phyloP scores from a whole-genome alignment of 2,113 vertebrate genomes.

The Apaloderma vittatum region DNA sequence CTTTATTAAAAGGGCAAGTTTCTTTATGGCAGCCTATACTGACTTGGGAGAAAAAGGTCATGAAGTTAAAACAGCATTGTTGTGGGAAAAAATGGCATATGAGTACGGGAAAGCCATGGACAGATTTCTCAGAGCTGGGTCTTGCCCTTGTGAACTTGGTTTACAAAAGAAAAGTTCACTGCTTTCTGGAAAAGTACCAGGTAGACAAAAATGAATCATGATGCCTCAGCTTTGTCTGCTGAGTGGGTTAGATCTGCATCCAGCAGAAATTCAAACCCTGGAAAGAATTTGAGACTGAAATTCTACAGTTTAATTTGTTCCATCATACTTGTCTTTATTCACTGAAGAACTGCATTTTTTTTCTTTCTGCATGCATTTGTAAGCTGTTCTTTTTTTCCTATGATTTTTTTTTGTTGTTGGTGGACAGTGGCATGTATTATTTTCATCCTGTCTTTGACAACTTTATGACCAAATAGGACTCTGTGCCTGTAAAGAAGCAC shows the following conservation, averaged over 20 bases:
- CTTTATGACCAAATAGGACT: background rate
- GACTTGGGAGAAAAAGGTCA: background rate
- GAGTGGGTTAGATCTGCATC: background rate
- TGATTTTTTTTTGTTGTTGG: fast-evolving
- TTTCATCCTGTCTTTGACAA: background rate
- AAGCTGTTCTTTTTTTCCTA: background rate
- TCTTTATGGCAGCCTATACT: background rate
- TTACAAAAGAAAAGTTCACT: background rate
- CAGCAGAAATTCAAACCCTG: background rate
- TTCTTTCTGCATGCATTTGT: background rate
- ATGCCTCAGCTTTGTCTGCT: background rate
- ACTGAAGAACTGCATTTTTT: background rate
- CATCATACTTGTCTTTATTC: background rate
- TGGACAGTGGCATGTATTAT: background rate
- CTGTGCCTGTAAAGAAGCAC: background rate
- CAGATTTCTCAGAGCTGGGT: background rate
- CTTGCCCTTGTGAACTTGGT: background rate
- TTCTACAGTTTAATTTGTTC: background rate
- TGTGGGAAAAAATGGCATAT: background rate
- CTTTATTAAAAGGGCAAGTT: background rate
- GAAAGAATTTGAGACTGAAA: background rate
- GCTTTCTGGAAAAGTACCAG: background rate
- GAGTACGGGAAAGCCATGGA: background rate
- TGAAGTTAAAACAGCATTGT: background rate
- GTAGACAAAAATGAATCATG: background rate